A percentile compares a stretch with the other conserved stretches of the same genome.
Evolutionary conservation across 2,888 invertebrate species (phyloP).

Genomic region (Tetragonula carbonaria): DNA sequence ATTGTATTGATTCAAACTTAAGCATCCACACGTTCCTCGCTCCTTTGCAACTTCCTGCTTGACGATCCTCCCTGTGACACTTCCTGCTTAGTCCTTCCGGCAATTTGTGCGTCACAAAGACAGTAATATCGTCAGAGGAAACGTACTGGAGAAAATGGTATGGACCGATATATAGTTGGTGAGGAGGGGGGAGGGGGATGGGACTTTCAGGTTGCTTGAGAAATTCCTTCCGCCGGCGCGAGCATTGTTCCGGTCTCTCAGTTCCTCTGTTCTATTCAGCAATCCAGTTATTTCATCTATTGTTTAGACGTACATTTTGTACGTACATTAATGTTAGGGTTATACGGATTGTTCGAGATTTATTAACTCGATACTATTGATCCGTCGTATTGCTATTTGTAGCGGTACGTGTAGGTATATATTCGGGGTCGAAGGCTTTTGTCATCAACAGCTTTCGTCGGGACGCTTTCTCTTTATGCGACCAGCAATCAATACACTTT

Average conservation of each 20-base stretch:
- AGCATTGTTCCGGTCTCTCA: constrained; percentile 3
- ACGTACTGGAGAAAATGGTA: constrained; percentile 33
- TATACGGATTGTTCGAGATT: constrained; percentile 2
- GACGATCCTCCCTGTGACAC: constrained; percentile 32
- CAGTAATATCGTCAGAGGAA: constrained; percentile 19
- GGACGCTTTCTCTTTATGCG: constrained; percentile 7
- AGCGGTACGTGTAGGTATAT: background rate
- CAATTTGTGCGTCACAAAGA: constrained; percentile 31
- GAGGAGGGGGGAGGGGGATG: too few relatives aligned
- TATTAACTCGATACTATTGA: constrained; percentile 25
- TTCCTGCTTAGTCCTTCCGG: constrained; percentile 43
- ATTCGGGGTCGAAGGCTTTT: constrained; percentile 22
- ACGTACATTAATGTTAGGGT: background rate
- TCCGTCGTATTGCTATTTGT: background rate
- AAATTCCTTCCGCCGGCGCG: background rate
- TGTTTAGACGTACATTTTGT: background rate
- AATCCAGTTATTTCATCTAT: background rate
- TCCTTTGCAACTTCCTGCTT: constrained; percentile 66
- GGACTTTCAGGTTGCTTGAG: constrained; percentile 2
- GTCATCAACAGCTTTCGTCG: constrained; percentile 9
- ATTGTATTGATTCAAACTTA: constrained; percentile 83
- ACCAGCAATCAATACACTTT: constrained; percentile 5
- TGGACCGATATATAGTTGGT: background rate
- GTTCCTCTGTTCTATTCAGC: constrained; percentile 1
- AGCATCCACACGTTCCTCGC: constrained; percentile 74